Conservation (phyloP, 2,797 vertebrate species). For the Gadopsis bispinosus region DNA sequence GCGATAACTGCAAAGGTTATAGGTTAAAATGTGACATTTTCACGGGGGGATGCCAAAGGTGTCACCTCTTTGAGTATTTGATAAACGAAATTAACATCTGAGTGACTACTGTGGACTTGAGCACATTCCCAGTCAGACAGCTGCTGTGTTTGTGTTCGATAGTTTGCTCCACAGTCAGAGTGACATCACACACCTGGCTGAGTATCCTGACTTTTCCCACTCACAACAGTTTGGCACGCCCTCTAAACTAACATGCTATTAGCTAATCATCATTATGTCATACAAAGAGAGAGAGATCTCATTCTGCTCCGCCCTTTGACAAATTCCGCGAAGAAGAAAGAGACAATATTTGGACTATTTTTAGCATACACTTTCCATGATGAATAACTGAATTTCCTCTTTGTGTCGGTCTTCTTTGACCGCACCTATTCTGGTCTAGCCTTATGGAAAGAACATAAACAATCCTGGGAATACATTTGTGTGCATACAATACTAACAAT, state of each 20-base stretch:
- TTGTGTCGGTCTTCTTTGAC: neutral
- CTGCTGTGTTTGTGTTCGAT: constrained; percentile 30
- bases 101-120: constrained; percentile 13
- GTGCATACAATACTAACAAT: neutral
- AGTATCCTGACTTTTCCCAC: constrained; percentile 13
- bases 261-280: neutral
- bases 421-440: constrained; percentile 4
- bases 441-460: neutral
- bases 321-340: neutral
- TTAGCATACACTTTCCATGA: neutral
- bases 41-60: constrained; percentile 61
- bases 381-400: neutral
- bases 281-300: neutral
- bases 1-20: constrained; percentile 40
- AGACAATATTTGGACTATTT: neutral
- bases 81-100: constrained; percentile 28
- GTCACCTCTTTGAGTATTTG: constrained; percentile 57
- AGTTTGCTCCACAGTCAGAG: constrained; percentile 21
- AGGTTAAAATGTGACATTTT: constrained; percentile 58
- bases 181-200: constrained; percentile 30
- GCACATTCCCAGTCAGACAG: constrained; percentile 12
- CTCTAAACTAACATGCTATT: constrained; percentile 29
- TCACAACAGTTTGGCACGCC: constrained; percentile 35
- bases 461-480: neutral
- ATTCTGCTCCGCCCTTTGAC: neutral